Percentiles rank a stretch among this genome's conserved stretches.
Conservation (phyloP, 64 coral and sea anemone species). For the Pocillopora damicornis region DNA sequence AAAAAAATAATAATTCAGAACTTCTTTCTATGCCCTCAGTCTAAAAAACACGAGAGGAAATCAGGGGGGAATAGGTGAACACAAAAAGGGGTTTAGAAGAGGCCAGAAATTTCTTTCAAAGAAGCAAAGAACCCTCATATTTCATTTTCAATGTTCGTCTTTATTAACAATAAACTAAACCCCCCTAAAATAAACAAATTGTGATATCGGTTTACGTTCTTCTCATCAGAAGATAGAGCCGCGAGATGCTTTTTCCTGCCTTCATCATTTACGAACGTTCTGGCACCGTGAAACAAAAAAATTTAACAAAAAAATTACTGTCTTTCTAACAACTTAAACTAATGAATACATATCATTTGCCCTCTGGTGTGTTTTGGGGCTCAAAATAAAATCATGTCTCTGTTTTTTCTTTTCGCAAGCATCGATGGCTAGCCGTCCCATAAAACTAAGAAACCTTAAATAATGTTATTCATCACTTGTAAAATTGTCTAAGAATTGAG, state of each 20-base stretch:
- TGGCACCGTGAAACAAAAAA: neutral
- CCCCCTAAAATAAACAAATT: neutral
- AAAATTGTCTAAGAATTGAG: neutral
- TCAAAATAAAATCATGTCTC: neutral
- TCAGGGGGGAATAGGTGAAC: too few species aligned
- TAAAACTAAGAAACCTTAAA: neutral
- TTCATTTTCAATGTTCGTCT: neutral
- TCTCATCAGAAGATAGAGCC: slow-evolving; percentile 17
- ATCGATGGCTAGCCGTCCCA: neutral
- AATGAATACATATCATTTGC: neutral
- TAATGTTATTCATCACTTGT: neutral
- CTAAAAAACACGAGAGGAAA: too few species aligned
- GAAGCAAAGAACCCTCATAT: too few species aligned
- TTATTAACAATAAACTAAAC: slow-evolving; percentile 12
- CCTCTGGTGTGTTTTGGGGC: neutral
- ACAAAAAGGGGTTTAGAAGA: too few species aligned
- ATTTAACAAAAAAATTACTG: neutral
- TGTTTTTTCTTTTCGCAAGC: neutral
- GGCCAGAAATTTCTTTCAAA: too few species aligned
- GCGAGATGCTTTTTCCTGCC: slow-evolving; percentile 1
- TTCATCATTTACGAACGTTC: slow-evolving; percentile 24
- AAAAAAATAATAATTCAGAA: too few species aligned
- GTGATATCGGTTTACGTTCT: neutral
- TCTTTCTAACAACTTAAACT: neutral
- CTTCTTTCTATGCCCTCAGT: too few species aligned